These are phyloP conservation scores for Plectus sambesii DNA, from an alignment of 1,140 invertebrate species.

Conservation along the genomic window DNA sequence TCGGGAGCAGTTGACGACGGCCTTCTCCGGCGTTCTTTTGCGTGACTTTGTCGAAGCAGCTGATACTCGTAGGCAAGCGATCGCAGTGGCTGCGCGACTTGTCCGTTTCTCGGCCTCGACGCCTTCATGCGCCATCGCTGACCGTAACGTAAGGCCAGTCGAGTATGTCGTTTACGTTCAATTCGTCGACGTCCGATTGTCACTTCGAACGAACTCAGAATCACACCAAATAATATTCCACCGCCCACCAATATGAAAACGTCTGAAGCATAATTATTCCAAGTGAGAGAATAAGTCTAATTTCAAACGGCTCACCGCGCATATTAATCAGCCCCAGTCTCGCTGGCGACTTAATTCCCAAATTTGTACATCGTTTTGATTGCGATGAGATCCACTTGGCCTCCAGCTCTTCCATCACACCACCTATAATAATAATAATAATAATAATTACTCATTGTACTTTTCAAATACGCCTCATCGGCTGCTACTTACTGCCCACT, in stretches of 20 bases:
- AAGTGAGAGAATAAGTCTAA: too few relatives aligned
- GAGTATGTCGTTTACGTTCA: background rate
- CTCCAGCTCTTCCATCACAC: slow-evolving; percentile 91
- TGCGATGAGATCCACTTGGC: slow-evolving; percentile 71
- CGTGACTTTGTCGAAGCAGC: slow-evolving; percentile 1
- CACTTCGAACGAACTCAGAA: slow-evolving; percentile 36
- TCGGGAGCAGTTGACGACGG: too few relatives aligned
- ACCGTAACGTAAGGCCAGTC: slow-evolving; percentile 16
- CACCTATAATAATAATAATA: slow-evolving; percentile 58
- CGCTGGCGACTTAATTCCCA: slow-evolving; percentile 35
- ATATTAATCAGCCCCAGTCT: slow-evolving; percentile 36
- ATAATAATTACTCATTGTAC: background rate
- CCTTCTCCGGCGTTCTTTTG: slow-evolving; percentile 2
- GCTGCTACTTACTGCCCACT: background rate
- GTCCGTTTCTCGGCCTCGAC: background rate
- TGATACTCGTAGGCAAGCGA: slow-evolving; percentile 5
- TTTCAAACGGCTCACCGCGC: too few relatives aligned
- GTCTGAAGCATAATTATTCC: too few relatives aligned
- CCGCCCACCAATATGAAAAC: slow-evolving; percentile 32
- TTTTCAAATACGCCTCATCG: background rate
- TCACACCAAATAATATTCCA: slow-evolving; percentile 31
- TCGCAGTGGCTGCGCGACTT: slow-evolving; percentile 1
- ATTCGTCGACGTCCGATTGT: slow-evolving; percentile 18
- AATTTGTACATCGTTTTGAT: slow-evolving; percentile 20
- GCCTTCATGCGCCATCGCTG: slow-evolving; percentile 11